Evolutionary conservation across 2,888 invertebrate genomes (phyloP).

Genomic region (Habrosyne pyritoides): DNA sequence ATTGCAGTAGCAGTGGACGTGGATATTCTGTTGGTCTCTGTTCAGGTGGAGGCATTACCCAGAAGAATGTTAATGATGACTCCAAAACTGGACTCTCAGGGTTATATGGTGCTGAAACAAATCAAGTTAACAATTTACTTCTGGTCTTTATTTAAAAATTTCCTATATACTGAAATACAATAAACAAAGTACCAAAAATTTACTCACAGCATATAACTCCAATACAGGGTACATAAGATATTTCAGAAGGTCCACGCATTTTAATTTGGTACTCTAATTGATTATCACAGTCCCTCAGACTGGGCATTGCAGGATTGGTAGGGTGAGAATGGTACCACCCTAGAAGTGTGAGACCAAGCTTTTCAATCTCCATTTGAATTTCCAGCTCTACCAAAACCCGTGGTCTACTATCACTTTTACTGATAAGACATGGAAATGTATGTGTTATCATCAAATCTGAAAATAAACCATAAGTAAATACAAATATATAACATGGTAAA

Average conservation of each 20-base stretch:
- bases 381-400: slow-evolving; percentile 90
- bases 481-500: not conserved
- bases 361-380: slow-evolving; percentile 92
- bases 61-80: slow-evolving; percentile 93
- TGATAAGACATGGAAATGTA: slow-evolving; percentile 94
- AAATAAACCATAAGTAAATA: slow-evolving; percentile 38
- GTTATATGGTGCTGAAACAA: slow-evolving; percentile 90
- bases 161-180: not conserved
- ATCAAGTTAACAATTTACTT: not conserved
- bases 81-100: slow-evolving; percentile 91
- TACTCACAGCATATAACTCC: slow-evolving; percentile 95
- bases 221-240: slow-evolving; percentile 96
- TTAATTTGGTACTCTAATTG: slow-evolving; percentile 97
- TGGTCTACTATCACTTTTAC: slow-evolving; percentile 90
- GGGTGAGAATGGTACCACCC: slow-evolving; percentile 99
- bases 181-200: not conserved
- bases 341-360: slow-evolving; percentile 90
- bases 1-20: slow-evolving; percentile 94
- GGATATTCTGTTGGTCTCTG: slow-evolving; percentile 96
- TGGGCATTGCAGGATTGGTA: slow-evolving; percentile 93
- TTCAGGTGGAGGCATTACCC: slow-evolving; percentile 98
- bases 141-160: not conserved
- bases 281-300: slow-evolving; percentile 93
- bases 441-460: slow-evolving; percentile 93
- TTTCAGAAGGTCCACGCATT: slow-evolving; percentile 95